A percentile compares a stretch with the other conserved stretches of the same genome.
phyloP scores from a whole-genome alignment of 2,888 invertebrate species.

The Ecdyonurus torrentis region DNA sequence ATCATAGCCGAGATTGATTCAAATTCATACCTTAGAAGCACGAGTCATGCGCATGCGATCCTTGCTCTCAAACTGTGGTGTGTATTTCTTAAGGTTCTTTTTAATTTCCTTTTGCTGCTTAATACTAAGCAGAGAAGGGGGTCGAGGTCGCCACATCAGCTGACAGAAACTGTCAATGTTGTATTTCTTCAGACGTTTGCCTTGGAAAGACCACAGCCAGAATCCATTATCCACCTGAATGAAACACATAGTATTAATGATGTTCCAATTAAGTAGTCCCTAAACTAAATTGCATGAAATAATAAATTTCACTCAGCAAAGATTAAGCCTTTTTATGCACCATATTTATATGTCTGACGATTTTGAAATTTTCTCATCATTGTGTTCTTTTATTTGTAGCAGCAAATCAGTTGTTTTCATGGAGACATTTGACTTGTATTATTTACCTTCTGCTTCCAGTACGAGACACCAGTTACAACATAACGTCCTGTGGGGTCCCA shows the following conservation, averaged over 20 bases:
- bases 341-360: background rate
- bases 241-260: constrained; percentile 6
- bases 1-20: too few species aligned
- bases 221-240: constrained; percentile 55
- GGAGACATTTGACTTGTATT: constrained; percentile 86
- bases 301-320: constrained; percentile 4
- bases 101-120: constrained; percentile 88
- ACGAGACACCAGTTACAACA: constrained; percentile 86
- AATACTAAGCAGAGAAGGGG: constrained; percentile 63
- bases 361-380: background rate
- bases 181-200: constrained; percentile 54
- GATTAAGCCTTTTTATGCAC: constrained; percentile 7
- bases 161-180: constrained; percentile 88
- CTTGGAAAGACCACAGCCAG: constrained; percentile 97
- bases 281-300: too few species aligned
- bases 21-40: constrained; percentile 70
- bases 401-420: too few species aligned
- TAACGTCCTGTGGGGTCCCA: constrained; percentile 99
- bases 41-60: constrained; percentile 84
- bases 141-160: constrained; percentile 90
- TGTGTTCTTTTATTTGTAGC: background rate
- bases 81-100: constrained; percentile 95
- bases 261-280: too few species aligned
- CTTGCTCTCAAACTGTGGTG: constrained; percentile 88
- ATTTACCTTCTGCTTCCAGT: constrained; percentile 86